Evolutionary conservation across 2,888 invertebrate species (phyloP).

Genomic region (Herminia tarsipennalis): DNA sequence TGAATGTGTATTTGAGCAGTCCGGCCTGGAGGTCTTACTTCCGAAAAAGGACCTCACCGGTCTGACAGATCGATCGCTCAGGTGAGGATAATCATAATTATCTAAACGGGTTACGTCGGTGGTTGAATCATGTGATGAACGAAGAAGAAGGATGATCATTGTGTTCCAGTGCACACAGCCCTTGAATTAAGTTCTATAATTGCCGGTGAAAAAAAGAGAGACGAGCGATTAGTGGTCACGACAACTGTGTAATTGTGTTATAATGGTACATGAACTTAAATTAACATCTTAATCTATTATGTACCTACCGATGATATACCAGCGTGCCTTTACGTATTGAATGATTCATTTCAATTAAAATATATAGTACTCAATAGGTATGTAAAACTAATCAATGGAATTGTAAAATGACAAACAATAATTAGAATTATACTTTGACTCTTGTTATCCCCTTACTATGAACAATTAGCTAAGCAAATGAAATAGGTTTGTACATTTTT

Average conservation of each 20-base stretch:
- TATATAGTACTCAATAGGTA: slow-evolving; percentile 9
- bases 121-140: slow-evolving; percentile 67
- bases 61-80: slow-evolving; percentile 54
- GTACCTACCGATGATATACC: slow-evolving; percentile 4
- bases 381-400: slow-evolving; percentile 9
- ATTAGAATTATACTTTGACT: slow-evolving; percentile 7
- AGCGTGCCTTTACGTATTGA: slow-evolving; percentile 1
- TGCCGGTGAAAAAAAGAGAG: background rate
- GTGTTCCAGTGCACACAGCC: slow-evolving; percentile 2
- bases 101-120: slow-evolving; percentile 42
- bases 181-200: background rate
- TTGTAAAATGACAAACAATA: slow-evolving; percentile 18
- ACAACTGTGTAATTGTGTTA: slow-evolving; percentile 6
- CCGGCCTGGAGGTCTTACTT: slow-evolving; percentile 51
- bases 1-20: slow-evolving; percentile 68
- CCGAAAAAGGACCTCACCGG: slow-evolving; percentile 51
- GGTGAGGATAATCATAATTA: slow-evolving; percentile 59
- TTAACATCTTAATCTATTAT: slow-evolving; percentile 10
- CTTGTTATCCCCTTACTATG: background rate
- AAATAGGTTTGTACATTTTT: too few relatives aligned
- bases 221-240: slow-evolving; percentile 6
- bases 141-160: slow-evolving; percentile 26
- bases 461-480: background rate
- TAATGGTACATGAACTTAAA: slow-evolving; percentile 6
- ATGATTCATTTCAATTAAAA: slow-evolving; percentile 15